These are phyloP conservation scores for Spodoptera litura DNA, from an alignment of 1,140 invertebrate genomes.

Conservation along the genomic window DNA sequence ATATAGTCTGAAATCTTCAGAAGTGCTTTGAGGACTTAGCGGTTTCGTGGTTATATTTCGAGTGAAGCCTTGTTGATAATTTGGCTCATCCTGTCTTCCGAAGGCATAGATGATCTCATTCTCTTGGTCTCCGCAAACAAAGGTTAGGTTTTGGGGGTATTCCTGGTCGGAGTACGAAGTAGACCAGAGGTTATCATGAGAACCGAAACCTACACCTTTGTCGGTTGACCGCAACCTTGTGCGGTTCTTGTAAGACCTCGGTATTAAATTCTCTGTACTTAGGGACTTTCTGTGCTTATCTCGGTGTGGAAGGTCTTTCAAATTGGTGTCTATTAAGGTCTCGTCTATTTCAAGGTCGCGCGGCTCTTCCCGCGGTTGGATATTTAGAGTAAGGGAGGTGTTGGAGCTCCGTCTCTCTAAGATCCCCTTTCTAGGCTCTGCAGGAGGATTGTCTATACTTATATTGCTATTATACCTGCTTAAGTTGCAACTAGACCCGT, in stretches of 20 bases:
- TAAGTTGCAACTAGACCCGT: conserved; percentile 80
- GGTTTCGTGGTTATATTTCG: conserved; percentile 88
- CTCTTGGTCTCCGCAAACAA: conserved; percentile 81
- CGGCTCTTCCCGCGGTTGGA: conserved; percentile 76
- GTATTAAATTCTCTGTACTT: conserved; percentile 87
- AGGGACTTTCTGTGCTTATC: conserved; percentile 86
- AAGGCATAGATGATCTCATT: conserved; percentile 84
- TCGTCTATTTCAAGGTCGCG: conserved; percentile 83
- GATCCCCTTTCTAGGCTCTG: conserved; percentile 78
- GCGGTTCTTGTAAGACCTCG: conserved; percentile 81
- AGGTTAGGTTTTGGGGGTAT: conserved; percentile 80
- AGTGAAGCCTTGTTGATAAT: conserved; percentile 74
- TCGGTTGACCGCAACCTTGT: conserved; percentile 67
- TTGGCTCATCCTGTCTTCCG: conserved; percentile 77
- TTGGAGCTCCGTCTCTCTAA: conserved; percentile 83
- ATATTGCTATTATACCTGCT: conserved; percentile 84
- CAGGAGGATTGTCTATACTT: conserved; percentile 75
- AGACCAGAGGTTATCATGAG: conserved; percentile 84
- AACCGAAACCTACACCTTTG: conserved; percentile 78
- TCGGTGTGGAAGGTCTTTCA: conserved; percentile 74
- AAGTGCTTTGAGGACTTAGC: conserved; percentile 87
- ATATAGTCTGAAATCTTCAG: conserved; percentile 89
- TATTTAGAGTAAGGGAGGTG: conserved; percentile 81
- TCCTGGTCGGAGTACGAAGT: conserved; percentile 73
- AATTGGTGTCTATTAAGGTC: conserved; percentile 68